Base-by-base conservation (phyloP, 2,113 vertebrate genomes). In the Sander lucioperca region DNA sequence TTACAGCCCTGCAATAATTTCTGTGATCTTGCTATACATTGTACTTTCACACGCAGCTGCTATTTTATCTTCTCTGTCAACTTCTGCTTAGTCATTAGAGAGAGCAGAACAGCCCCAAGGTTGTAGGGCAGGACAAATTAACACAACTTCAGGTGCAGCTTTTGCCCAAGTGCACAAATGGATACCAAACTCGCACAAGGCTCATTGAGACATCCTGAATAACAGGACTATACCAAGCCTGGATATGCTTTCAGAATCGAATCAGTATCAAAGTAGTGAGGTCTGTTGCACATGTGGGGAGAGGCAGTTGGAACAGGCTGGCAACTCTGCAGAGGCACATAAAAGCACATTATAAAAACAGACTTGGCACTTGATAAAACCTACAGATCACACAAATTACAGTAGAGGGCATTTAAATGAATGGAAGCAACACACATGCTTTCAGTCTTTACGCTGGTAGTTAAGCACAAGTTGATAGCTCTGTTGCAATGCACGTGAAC, bases 321-420 rank as follows among this genome's bases (percentile, higher is more conserved):
- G 65, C 63, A 62, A 66, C 77, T 86, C 83, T 80, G 75, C 61
- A 84, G 86, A 88, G 71, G 54, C 63, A 88, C 77, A 89, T 82
- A 79, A 91, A 88, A 88, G 66, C 54, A 87, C 73, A 82, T 74
- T 86, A 80, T 57, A 63, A 86, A 90, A 90, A 80, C 68, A 91
- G 53, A 80, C 43, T 27, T 77, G 72, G 73, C 65, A 77, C 71
- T 61, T 30, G 50, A 85, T 77, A 82, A 89, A 86, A 86, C 69
- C 81, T 59, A 69, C 82, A 81, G 71, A 92, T 90, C 83, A 90
- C 66, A 89, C 64, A 50, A 83, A 87, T 93, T 90, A 91, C 80
- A 86, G n/a, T n/a, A 23, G 33, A 84, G 70, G 39, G 75, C 74
- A 87, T 82, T 92, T 75, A 86, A 86, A 86, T 74, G 45, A 81